A percentile compares a stretch with the other conserved stretches of the same genome.
Conservation (phyloP, 2,888 invertebrate genomes). For the Eupsilia transversa region DNA sequence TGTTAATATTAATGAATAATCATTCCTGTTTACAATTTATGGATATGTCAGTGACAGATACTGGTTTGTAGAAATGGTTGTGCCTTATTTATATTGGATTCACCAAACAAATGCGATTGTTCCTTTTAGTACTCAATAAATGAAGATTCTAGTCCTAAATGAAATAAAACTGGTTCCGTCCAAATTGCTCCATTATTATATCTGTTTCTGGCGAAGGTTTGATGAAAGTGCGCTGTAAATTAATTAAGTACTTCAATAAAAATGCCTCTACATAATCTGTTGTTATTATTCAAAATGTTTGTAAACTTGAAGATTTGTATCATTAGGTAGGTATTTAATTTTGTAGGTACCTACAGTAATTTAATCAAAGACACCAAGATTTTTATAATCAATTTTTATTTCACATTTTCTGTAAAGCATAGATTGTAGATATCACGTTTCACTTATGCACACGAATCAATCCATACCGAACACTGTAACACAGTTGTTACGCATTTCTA, state of each 20-base stretch:
- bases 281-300: slow-evolving; percentile 33
- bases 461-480: slow-evolving; percentile 87
- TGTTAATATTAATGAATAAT: slow-evolving; percentile 24
- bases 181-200: slow-evolving; percentile 84
- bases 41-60: slow-evolving; percentile 49
- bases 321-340: background rate
- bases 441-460: slow-evolving; percentile 89
- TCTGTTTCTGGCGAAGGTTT: slow-evolving; percentile 72
- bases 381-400: slow-evolving; percentile 89
- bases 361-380: slow-evolving; percentile 47
- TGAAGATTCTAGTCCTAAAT: slow-evolving; percentile 85
- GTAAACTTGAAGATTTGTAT: background rate
- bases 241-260: slow-evolving; percentile 69
- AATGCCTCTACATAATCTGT: slow-evolving; percentile 34
- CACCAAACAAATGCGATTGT: slow-evolving; percentile 75
- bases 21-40: slow-evolving; percentile 34
- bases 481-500: slow-evolving; percentile 84
- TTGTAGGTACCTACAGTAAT: slow-evolving; percentile 1
- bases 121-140: slow-evolving; percentile 81
- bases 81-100: slow-evolving; percentile 84
- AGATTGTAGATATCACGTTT: slow-evolving; percentile 91
- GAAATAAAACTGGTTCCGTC: slow-evolving; percentile 87
- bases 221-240: slow-evolving; percentile 69
- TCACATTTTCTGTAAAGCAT: slow-evolving; percentile 90
- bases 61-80: slow-evolving; percentile 78